phyloP scores from a whole-genome alignment of 2,888 invertebrate genomes.

The Pemphredon lugubris region DNA sequence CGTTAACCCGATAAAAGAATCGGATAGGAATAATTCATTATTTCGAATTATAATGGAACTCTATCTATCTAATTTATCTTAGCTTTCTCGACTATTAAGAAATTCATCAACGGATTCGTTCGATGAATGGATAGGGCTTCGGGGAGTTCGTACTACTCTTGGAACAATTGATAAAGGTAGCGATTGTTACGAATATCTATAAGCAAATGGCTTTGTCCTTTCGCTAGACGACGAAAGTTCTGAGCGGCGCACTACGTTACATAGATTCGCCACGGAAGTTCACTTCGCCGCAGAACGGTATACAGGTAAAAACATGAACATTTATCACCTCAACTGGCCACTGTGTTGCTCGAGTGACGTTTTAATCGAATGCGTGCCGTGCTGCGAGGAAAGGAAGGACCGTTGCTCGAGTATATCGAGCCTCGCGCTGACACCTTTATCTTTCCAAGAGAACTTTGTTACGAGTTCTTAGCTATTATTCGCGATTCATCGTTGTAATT shows the following conservation, averaged over 20 bases:
- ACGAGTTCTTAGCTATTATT: too few relatives aligned
- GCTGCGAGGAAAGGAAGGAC: conserved; percentile 8
- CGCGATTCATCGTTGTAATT: too few relatives aligned
- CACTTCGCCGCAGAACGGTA: background rate
- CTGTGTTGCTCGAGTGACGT: conserved; percentile 36
- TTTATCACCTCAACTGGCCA: conserved; percentile 42
- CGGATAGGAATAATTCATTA: too few relatives aligned
- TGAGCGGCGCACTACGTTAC: conserved; percentile 9
- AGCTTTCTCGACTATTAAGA: conserved; percentile 39
- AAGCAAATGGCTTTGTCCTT: conserved; percentile 31
- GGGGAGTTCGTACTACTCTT: conserved; percentile 5
- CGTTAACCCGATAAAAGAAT: too few relatives aligned
- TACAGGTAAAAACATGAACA: conserved; percentile 46
- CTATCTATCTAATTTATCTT: conserved; percentile 47
- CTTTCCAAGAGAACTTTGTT: too few relatives aligned
- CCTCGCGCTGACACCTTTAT: too few relatives aligned
- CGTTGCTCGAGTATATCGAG: conserved; percentile 13
- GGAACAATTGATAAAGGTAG: conserved; percentile 29
- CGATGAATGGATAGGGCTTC: conserved; percentile 29
- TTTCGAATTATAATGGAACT: background rate
- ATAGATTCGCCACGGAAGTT: conserved; percentile 37
- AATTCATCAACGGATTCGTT: conserved; percentile 38
- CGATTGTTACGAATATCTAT: conserved; percentile 29
- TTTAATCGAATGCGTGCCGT: conserved; percentile 41
- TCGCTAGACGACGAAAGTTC: background rate